Percentiles rank a stretch among this genome's conserved stretches.
Evolutionary conservation across 2,888 invertebrate species (phyloP).

Genomic region (Myopa testacea): DNA sequence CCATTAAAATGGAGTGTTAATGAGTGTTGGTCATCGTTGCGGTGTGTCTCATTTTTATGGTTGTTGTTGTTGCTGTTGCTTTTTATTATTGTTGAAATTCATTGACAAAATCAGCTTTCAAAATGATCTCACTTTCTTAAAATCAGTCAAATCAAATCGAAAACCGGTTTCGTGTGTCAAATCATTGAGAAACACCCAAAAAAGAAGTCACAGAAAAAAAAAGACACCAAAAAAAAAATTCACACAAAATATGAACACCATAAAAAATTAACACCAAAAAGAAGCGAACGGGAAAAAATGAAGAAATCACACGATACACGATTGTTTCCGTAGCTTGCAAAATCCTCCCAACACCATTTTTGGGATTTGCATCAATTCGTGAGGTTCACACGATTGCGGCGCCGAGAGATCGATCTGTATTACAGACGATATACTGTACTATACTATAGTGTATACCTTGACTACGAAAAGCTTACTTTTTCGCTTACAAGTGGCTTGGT

Average conservation of each 20-base stretch:
- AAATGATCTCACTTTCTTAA: conserved; percentile 70
- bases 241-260: not conserved
- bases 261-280: conserved; percentile 8
- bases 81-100: conserved; percentile 57
- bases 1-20: too few relatives aligned
- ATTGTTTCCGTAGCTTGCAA: not conserved
- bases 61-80: not conserved
- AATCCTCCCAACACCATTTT: not conserved
- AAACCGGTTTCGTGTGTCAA: conserved; percentile 69
- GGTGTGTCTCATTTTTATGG: not conserved
- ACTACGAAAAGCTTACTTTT: too few relatives aligned
- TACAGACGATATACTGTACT: too few relatives aligned
- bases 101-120: conserved; percentile 70
- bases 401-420: too few relatives aligned
- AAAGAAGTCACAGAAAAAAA: not conserved
- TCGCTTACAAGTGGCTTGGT: too few relatives aligned
- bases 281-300: conserved; percentile 18
- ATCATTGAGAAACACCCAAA: conserved; percentile 53
- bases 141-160: conserved; percentile 70
- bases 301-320: conserved; percentile 11
- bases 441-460: too few relatives aligned
- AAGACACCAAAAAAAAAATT: not conserved
- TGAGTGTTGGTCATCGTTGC: not conserved
- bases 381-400: not conserved
- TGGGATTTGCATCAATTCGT: conserved; percentile 3